These are phyloP conservation scores for Scytalopus superciliaris DNA, from an alignment of 2,113 vertebrate species.

Conservation along the genomic window DNA sequence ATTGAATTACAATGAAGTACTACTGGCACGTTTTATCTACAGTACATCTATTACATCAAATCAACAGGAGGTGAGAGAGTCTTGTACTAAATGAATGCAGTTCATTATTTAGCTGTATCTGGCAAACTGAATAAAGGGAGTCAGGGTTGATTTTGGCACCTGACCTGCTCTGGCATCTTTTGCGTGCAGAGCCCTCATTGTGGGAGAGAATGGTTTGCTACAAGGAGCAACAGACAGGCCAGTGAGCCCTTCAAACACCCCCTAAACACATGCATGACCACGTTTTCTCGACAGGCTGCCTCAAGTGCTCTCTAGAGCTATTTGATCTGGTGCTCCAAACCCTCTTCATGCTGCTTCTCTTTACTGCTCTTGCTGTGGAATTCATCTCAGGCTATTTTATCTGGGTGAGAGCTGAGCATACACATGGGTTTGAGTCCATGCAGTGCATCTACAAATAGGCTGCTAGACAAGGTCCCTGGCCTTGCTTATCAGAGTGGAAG, in stretches of 20 bases:
- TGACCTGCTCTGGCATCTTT: neutral
- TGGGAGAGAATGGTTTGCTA: neutral
- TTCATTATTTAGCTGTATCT: neutral
- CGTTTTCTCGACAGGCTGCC: neutral
- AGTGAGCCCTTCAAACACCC: neutral
- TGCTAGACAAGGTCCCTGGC: neutral
- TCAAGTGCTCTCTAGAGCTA: constrained; percentile 10
- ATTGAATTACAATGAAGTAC: neutral
- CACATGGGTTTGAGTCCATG: neutral
- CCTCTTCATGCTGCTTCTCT: neutral
- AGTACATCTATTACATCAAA: neutral
- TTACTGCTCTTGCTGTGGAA: neutral
- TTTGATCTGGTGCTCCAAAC: constrained; percentile 1
- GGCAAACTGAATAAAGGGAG: neutral
- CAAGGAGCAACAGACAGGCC: neutral
- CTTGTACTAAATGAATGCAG: neutral
- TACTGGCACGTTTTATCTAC: neutral
- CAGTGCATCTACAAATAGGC: neutral
- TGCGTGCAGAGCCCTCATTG: accelerated
- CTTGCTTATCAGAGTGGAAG: neutral
- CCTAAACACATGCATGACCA: neutral
- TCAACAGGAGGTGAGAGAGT: neutral
- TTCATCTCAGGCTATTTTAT: neutral
- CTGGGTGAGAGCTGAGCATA: neutral
- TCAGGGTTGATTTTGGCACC: neutral